Evolutionary conservation across 2,888 invertebrate species (phyloP).

Genomic region (Cenopis cana): DNA sequence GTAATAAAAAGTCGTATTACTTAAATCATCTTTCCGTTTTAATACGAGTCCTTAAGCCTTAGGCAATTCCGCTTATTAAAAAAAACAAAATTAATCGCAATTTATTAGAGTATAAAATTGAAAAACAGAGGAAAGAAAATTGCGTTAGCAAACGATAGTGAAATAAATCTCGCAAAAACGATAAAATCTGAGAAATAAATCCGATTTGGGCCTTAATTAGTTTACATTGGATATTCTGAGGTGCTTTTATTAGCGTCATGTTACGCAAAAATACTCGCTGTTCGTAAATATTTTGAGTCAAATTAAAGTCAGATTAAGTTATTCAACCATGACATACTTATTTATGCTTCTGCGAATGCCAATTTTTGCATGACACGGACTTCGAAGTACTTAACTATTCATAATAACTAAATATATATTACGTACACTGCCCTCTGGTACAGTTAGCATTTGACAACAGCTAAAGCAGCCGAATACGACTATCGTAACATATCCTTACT

Average conservation of each 20-base stretch:
- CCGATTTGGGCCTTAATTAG: constrained; percentile 47
- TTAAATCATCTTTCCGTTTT: background rate
- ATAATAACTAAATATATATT: too few species aligned
- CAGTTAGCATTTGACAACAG: too few species aligned
- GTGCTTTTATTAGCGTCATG: background rate
- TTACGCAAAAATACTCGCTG: background rate
- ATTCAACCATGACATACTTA: background rate
- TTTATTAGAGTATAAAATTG: constrained; percentile 54
- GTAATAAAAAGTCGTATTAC: too few species aligned
- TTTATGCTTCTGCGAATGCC: background rate
- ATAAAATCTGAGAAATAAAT: constrained; percentile 55
- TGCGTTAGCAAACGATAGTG: constrained; percentile 48
- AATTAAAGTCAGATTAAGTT: background rate
- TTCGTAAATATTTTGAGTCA: constrained; percentile 6
- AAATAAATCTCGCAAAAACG: constrained; percentile 53
- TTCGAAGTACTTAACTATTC: too few species aligned
- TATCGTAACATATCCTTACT: too few species aligned
- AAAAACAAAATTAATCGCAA: constrained; percentile 45
- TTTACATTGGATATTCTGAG: constrained; percentile 3
- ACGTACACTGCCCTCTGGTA: too few species aligned
- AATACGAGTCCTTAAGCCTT: constrained; percentile 10
- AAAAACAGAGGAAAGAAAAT: constrained; percentile 53
- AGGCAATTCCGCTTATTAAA: constrained; percentile 33
- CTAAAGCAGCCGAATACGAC: too few species aligned
- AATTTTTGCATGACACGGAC: background rate